Base-by-base conservation (phyloP, 2,113 vertebrate species). In the Neoarius graeffei region DNA sequence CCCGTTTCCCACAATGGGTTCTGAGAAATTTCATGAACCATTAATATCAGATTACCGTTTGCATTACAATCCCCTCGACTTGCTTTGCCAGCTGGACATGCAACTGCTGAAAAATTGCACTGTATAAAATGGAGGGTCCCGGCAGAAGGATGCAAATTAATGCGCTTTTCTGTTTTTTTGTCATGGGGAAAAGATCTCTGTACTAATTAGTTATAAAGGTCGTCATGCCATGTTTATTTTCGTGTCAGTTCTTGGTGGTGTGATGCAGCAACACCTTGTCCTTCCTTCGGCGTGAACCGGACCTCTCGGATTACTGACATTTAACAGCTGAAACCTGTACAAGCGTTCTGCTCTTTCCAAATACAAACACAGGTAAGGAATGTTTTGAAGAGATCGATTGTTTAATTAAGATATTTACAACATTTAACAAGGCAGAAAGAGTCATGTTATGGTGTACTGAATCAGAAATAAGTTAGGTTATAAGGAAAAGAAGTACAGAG, bases 201-300 rank as follows among this genome's bases (percentile, higher is more conserved):
- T 96, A 96, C 94, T 95, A 95, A 95, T 95, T 95, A 95, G 93
- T 91, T 95, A 95, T 96, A 81, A 95, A 92, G 85, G 87, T 93
- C 95, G 94, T 94, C 89, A 94, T 93, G 94, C 90, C 81, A 92
- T 83, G n/a, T 23, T 1, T 6, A 56, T 27, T 81, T 69, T 2
- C 1, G 54, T 77, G 35, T 3, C 73, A 6, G 8, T 57, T 85
- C 7, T 67, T 74, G 4, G 17, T 42, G 17, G 27, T 42, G 80
- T 82, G 30, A 3, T 25, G 14, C 9, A 62, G 57, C n/a, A 5
- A 8, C 10, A 6, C 2, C 5, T 6, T 14, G 74, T 50, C 73
- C 35, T 48, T 50, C 35, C 35, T 4, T 42, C 3, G 42, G 3
- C 4, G 3, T 4, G 42, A 42, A 79, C 11, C 0, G 50, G n/a